Base-by-base conservation (phyloP, 2,888 invertebrate genomes). In the Oscheius sp. region DNA sequence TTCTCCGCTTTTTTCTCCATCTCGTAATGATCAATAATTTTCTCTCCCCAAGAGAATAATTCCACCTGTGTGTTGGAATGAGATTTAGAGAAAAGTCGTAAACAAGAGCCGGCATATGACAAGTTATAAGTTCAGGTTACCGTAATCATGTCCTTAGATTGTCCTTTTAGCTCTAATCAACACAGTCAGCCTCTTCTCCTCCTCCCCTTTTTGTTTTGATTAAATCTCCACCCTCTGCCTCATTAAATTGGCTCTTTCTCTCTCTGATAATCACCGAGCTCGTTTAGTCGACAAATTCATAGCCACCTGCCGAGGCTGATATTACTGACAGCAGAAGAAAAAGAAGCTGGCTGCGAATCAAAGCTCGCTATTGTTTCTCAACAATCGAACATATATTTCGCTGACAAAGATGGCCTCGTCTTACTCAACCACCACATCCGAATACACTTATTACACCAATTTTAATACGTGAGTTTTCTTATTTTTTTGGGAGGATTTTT, bases 381-480 rank as follows among this genome's bases (percentile, higher is more conserved):
- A 35, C 35, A 9, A 9, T 9, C 3, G 35, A 6, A 6, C 9
- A 35, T 35, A 35, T 35, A 3, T 6, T 35, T 9, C 9, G 9
- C 5, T 35, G 35, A 35, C 35, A 35, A 35, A 6, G 35, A 9
- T 9, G 9, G 35, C 35, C 9, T 6, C 35, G 5, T 6, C 35
- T 9, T 49, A n/a, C 49, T 7, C 49, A 49, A 16, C 16, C 3
- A 49, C 16, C 45, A 43, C 13, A 13, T 43, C 45, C 2, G 58
- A 58, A 13, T 9, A 6, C 25, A 27, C 25, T 27, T 2, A 27
- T 27, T 58, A 58, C n/a, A 13, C 25, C 29, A 58, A 58, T 27
- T 58, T 27, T 29, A 58, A 58, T 13, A 58, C 58, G 58, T 58
- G 29, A 58, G 58, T 58, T 58, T 27, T 29, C 6, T 7, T 2